Base-by-base conservation (phyloP, 2,888 invertebrate species). In the Lochmaea crataegi region DNA sequence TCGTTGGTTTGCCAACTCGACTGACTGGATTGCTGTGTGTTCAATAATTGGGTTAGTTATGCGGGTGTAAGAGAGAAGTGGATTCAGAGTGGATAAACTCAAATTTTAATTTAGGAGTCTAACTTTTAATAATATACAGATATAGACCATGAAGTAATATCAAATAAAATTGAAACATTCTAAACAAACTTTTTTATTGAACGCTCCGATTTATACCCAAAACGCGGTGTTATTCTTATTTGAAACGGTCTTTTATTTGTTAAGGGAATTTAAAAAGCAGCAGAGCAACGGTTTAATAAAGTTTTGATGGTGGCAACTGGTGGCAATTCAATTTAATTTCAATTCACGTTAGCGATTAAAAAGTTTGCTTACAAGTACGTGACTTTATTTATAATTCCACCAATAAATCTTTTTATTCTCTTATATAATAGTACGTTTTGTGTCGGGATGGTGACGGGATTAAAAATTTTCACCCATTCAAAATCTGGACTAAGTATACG, bases 291-390 rank as follows among this genome's bases (percentile, higher is more conserved):
- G 76, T 80, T 80, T 80, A 78, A 81, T 80, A 81, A 80, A 79
- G 76, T 80, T 77, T 68, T 61, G 38, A 73, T 72, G 71, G 71
- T 74, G 76, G 81, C 80, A 79, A 80, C 80, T 80, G 78, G 80
- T 80, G 80, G 80, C 78, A 41, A 48, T 45, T 42, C 61, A 80
- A 80, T 80, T 79, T 78, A 80, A 79, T 77, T 45, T 42, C 61
- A 80, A 80, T 80, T 79, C 79, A 79, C 78, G 76, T 79, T 70
- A 72, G 68, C 79, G 79, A 81, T 81, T 81, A 81, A 81, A 81
- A 80, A 81, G 80, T 80, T 80, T 74, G 76, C 78, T 79, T 76
- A 77, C 76, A 73, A 72, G 56, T 76, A 81, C 81, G 81, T 81
- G 80, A 77, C 77, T 79, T 76, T 71, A 80, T 80, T 81, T 72